Percentiles rank a stretch among this genome's conserved stretches.
Evolutionary conservation across 2,113 vertebrate genomes (phyloP).

Genomic region (Willisornis vidua): DNA sequence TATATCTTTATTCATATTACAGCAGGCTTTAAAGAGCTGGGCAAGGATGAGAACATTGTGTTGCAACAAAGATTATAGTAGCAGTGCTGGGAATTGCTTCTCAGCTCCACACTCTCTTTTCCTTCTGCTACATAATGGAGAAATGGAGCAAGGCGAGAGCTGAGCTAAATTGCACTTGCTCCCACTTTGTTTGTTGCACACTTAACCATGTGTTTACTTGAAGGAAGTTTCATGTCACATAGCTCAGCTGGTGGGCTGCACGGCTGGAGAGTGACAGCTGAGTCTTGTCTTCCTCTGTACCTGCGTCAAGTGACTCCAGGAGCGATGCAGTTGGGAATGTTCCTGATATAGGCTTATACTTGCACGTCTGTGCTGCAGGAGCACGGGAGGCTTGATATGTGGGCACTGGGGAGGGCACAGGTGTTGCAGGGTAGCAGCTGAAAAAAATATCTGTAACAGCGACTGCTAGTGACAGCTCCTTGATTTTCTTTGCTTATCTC

Average conservation of each 20-base stretch:
- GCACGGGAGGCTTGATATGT: background rate
- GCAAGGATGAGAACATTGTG: conserved; percentile 35
- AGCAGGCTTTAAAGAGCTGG: conserved; percentile 44
- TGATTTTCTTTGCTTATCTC: conserved; percentile 29
- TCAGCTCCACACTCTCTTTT: conserved; percentile 3
- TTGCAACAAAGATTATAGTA: conserved; percentile 38
- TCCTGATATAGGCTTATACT: background rate
- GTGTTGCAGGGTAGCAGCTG: background rate
- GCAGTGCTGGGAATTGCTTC: background rate
- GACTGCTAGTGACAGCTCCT: background rate
- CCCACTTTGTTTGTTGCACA: background rate
- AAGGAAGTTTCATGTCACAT: background rate
- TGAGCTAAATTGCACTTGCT: background rate
- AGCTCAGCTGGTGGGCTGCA: background rate
- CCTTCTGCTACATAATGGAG: background rate
- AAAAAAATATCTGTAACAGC: background rate
- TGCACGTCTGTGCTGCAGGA: background rate
- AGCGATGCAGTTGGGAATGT: background rate
- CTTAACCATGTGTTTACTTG: background rate
- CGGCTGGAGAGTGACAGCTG: background rate
- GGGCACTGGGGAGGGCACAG: background rate
- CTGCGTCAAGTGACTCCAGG: background rate
- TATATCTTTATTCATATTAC: conserved; percentile 46
- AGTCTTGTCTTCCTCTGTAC: background rate
- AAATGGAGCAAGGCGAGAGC: background rate